Conservation (phyloP, 2,797 vertebrate species). For the Meda fulgida region DNA sequence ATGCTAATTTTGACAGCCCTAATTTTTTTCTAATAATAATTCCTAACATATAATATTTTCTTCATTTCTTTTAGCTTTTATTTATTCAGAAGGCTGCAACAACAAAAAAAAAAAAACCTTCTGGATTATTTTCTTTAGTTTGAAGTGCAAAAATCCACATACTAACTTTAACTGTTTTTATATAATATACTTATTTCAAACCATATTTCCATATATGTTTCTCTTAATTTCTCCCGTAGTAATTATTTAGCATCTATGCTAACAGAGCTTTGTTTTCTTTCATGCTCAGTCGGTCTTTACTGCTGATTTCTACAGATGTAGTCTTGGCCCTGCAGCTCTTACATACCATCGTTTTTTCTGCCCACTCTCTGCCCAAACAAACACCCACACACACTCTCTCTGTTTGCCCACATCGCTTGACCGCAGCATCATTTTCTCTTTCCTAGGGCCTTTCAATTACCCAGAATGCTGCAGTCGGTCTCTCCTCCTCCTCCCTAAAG, state of each 20-base stretch:
- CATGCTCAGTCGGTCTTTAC: not conserved
- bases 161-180: not conserved
- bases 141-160: not conserved
- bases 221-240: not conserved
- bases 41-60: too few relatives aligned
- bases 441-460: slow-evolving; percentile 57
- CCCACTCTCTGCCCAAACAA: not conserved
- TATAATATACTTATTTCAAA: not conserved
- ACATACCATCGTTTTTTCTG: not conserved
- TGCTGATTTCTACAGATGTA: not conserved
- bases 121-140: too few relatives aligned
- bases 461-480: slow-evolving; percentile 30
- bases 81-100: not conserved
- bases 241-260: not conserved
- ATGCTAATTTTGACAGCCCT: too few relatives aligned
- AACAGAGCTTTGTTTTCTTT: not conserved
- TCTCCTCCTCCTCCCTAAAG: not conserved
- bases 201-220: not conserved
- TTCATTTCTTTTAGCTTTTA: not conserved
- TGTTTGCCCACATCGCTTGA: slow-evolving; percentile 1
- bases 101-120: too few relatives aligned
- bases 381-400: slow-evolving; percentile 3
- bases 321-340: not conserved
- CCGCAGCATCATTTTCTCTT: slow-evolving; percentile 8
- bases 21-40: too few relatives aligned